phyloP scores from a whole-genome alignment of 2,797 vertebrate genomes.

The Chiropotes sagulatus region DNA sequence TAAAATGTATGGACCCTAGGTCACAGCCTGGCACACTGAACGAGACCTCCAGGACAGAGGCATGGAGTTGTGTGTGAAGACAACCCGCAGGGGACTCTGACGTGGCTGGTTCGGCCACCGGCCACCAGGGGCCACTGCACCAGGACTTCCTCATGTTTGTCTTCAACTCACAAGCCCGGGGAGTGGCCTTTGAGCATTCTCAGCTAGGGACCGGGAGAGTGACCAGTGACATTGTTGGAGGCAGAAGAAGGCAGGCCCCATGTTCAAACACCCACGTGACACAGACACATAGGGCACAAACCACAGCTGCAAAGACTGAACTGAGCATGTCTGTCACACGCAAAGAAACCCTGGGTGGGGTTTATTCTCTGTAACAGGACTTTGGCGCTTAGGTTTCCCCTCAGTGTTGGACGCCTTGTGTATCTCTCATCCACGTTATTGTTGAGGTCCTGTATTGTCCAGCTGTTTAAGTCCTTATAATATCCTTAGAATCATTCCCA shows the following conservation, averaged over 20 bases:
- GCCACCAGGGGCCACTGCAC: too few relatives aligned
- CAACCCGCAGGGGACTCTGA: neutral
- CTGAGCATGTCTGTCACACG: neutral
- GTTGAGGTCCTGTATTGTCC: neutral
- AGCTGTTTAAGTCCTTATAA: neutral
- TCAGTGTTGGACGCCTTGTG: neutral
- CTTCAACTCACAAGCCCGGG: neutral
- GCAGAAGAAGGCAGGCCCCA: neutral
- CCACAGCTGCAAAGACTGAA: neutral
- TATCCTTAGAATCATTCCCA: neutral
- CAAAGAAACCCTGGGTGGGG: neutral
- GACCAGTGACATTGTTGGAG: neutral
- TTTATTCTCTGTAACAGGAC: neutral
- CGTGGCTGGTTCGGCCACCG: neutral
- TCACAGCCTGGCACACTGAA: neutral
- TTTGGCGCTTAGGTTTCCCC: neutral
- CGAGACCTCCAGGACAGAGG: accelerated
- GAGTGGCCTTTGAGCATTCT: neutral
- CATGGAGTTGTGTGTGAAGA: accelerated
- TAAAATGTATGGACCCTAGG: neutral
- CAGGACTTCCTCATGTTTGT: neutral
- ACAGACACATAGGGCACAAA: too few relatives aligned
- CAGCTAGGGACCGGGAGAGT: neutral
- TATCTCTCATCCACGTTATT: neutral
- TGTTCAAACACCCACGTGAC: neutral